Evolutionary conservation across 2,113 vertebrate genomes (phyloP).

Genomic region (Aythya baeri): DNA sequence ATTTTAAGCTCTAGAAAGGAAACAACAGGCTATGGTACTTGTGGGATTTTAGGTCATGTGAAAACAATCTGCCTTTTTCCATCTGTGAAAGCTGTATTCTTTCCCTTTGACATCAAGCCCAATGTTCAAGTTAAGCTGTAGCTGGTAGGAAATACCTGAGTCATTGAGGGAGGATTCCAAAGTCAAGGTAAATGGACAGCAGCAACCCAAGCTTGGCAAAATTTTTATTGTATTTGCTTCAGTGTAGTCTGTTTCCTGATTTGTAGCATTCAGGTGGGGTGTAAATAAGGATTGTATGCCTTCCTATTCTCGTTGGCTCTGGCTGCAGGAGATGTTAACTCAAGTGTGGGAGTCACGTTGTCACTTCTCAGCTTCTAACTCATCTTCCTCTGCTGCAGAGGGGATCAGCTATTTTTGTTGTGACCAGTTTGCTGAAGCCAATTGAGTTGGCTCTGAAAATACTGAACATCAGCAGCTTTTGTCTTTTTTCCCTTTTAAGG

Average conservation of each 20-base stretch:
- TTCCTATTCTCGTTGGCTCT: neutral
- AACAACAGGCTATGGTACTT: neutral
- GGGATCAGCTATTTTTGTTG: neutral
- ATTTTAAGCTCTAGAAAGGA: neutral
- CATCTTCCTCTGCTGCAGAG: neutral
- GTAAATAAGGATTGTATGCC: neutral
- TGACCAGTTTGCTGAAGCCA: neutral
- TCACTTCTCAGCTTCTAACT: neutral
- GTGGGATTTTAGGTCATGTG: neutral
- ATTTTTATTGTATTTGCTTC: neutral
- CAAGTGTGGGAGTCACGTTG: neutral
- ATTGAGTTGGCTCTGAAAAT: conserved; percentile 11
- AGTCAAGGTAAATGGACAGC: neutral
- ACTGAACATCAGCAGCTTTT: conserved; percentile 1
- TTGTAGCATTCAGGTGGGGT: neutral
- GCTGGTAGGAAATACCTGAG: neutral
- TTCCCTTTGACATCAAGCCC: neutral
- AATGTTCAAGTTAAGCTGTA: neutral
- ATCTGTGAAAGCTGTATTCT: neutral
- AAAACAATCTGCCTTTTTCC: neutral
- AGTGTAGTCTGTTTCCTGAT: neutral
- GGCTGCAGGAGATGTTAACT: conserved; percentile 12
- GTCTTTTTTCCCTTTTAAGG: neutral
- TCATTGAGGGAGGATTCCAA: neutral
- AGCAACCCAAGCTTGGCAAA: neutral